Evolutionary conservation across 2,888 invertebrate genomes (phyloP), one percentile per base, ranked within the genome.

Genomic region (Stramonita haemastoma): DNA sequence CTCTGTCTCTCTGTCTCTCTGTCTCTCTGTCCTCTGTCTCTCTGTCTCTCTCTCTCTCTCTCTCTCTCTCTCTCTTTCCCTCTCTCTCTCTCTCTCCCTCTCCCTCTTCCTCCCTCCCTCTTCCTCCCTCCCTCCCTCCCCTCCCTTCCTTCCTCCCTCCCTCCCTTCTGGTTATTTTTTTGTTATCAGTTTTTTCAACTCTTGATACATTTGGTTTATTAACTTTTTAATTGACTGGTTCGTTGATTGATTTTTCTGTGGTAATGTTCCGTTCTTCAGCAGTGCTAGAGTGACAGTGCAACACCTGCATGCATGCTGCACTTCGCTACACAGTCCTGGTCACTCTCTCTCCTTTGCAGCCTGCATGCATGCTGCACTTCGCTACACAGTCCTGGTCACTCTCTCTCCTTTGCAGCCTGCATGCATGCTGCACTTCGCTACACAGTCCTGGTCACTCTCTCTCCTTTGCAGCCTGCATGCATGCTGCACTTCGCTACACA

Each of bases 1-100:
- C 26, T 73, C n/a, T 73, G n/a, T n/a, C 73, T 29, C 6, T 73
- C 73, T 29, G 8, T 73, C 73, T 73, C 73, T 73, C 19, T 66
- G 66, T 66, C 19, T 66, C 5, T 66, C 19, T 66, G 66, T 66
- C 66, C 26, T 73, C n/a, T 73, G n/a, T n/a, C 73, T 29, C 6
- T 73, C 73, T 29, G 8, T 73, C 73, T 73, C 73, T 73, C n/a
- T 73, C 73, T 73, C n/a, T 73, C 73, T 73, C n/a, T 73, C 73
- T 29, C 73, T 29, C 26, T 73, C 73, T 73, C n/a, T 73, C 73
- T 8, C n/a, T 73, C n/a, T n/a, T n/a, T 73, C 73, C 8, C 73
- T 73, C 73, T 73, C 73, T n/a, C n/a, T 73, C 73, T n/a, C 22
- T 73, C n/a, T 73, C n/a, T 73, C n/a, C n/a, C 2, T 73, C 73